Base-by-base conservation (phyloP, 2,888 invertebrate species). In the Cerastis leucographa region DNA sequence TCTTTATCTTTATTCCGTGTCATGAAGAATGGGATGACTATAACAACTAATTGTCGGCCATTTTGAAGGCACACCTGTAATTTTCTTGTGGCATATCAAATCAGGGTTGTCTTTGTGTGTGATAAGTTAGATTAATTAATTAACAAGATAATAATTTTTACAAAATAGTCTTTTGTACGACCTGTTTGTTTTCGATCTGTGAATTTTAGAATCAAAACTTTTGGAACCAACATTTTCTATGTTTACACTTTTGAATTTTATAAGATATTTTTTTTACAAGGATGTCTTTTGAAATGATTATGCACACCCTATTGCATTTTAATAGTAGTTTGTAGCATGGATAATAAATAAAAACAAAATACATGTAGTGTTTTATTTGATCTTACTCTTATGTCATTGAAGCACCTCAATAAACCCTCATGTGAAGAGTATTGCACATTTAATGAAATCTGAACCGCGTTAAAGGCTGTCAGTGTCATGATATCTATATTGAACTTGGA, bases 211-310 rank as follows among this genome's bases (percentile, higher is more conserved):
- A n/a, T 8, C 44, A 5, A n/a, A 35, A 35, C 14, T 35, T 35
- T 74, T 59, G 1, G 25, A 46, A 42, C 0, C 1, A 42, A 8
- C 22, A 4, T 14, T 19, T 42, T 19, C 40, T 19, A 29, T 8
- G 19, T 29, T 19, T n/a, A 22, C 12, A 51, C 42, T 61, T 72
- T 56, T 44, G 5, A 25, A 71, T 73, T 78, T 67, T 59, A 29
- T 68, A 69, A 40, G 22, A 7, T n/a, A 2, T 54, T 74, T 42
- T 29, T 62, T 35, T 51, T 19, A 42, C 40, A 19, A 49, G 35
- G 11, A 56, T 81, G 22, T 44, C n/a, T 66, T 80, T 70, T 69
- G 44, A 81, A 29, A 69, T 69, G 29, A 82, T 25, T 46, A 11
- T 59, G 66, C 46, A 46, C 17, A 29, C n/a, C 40, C 6, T 46